A percentile compares a stretch with the other conserved stretches of the same genome.
Conservation (phyloP, 2,113 vertebrate genomes). For the Atrichornis clamosus region DNA sequence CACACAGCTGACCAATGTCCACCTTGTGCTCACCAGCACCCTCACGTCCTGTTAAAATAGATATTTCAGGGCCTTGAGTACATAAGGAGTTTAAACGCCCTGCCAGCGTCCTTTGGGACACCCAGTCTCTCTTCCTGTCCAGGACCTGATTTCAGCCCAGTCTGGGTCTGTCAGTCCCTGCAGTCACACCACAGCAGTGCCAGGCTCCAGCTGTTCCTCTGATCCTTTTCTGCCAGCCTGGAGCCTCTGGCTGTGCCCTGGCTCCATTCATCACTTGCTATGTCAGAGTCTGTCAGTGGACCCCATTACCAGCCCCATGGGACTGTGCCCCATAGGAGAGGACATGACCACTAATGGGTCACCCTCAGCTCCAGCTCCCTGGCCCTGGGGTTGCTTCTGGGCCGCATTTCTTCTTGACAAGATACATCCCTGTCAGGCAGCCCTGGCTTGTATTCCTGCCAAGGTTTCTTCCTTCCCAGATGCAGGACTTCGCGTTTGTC, state of each 20-base stretch:
- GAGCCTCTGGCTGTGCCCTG: background rate
- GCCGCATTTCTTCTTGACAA: background rate
- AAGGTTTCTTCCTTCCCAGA: background rate
- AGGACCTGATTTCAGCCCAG: background rate
- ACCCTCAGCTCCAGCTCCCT: background rate
- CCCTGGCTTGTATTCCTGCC: background rate
- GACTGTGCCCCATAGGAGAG: accelerated
- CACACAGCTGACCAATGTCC: background rate
- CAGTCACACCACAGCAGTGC: background rate
- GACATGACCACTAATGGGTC: accelerated
- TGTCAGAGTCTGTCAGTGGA: background rate
- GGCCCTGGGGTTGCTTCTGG: background rate
- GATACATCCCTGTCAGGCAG: background rate
- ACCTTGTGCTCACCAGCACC: background rate
- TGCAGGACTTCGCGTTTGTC: conserved; percentile 10
- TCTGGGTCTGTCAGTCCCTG: too few relatives aligned
- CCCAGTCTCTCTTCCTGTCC: background rate
- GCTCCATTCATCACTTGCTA: background rate
- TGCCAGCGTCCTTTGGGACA: background rate
- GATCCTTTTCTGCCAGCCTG: background rate
- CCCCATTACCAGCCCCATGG: accelerated
- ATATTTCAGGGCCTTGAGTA: background rate
- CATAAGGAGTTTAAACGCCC: background rate
- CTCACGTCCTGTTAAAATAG: background rate
- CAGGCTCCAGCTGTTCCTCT: background rate